Percentiles rank a stretch among this genome's conserved stretches.
phyloP scores from a whole-genome alignment of 1,140 invertebrate genomes.

The Trypoxylus dichotomus region DNA sequence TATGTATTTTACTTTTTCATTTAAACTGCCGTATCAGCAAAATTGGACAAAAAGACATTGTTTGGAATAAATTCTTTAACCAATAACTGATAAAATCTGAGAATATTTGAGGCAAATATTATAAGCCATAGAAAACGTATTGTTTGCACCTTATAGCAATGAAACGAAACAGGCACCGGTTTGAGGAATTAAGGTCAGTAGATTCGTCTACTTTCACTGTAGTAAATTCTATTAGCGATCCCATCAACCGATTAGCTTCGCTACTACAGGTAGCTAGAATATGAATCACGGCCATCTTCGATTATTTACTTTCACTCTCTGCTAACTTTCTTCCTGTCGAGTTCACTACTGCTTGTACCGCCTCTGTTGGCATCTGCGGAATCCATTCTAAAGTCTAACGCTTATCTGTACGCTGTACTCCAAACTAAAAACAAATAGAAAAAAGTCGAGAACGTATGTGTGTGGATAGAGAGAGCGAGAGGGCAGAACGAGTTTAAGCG shows the following conservation, averaged over 20 bases:
- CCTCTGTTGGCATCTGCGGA: not conserved
- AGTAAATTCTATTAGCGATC: not conserved
- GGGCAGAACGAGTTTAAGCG: conserved; percentile 8
- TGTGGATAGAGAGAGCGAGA: not conserved
- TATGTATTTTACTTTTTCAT: no score
- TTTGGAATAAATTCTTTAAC: no score
- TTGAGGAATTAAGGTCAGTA: not conserved
- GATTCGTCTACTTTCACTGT: not conserved
- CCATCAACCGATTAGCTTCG: not conserved
- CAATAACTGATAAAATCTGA: no score
- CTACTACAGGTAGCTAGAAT: no score
- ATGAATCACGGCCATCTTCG: not conserved
- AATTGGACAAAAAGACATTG: no score
- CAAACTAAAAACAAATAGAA: conserved; percentile 1
- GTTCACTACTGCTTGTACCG: not conserved
- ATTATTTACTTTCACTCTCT: conserved; percentile 12
- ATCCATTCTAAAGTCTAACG: not conserved
- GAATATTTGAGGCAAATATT: no score
- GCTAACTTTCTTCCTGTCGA: not conserved
- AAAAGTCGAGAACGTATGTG: not conserved
- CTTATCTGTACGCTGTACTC: not conserved
- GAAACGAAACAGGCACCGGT: not conserved
- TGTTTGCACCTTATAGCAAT: not conserved
- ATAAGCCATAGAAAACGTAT: no score
- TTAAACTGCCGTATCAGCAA: no score